Conservation (phyloP, 2,113 vertebrate species). For the Rhizomys pruinosus region DNA sequence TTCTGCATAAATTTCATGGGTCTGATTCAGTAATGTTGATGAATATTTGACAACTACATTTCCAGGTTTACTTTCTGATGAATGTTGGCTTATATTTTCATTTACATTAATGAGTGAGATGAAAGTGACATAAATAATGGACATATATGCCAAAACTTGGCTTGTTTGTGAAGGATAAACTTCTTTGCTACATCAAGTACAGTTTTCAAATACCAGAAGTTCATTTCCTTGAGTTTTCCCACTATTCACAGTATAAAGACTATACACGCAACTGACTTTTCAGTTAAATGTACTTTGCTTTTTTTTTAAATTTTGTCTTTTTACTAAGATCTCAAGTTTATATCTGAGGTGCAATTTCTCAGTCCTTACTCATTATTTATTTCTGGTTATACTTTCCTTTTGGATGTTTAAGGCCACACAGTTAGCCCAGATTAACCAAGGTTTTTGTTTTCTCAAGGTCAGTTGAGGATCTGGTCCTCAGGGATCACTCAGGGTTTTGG, state of each 20-base stretch:
- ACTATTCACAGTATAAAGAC: background rate
- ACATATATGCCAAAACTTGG: conserved; percentile 13
- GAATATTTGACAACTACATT: conserved; percentile 50
- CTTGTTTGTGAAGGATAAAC: conserved; percentile 29
- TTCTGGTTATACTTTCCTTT: too few relatives aligned
- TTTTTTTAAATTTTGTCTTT: too few relatives aligned
- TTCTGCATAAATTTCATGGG: conserved; percentile 1
- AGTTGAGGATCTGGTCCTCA: too few relatives aligned
- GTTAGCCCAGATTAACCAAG: too few relatives aligned
- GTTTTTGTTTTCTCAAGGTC: too few relatives aligned
- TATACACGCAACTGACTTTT: background rate
- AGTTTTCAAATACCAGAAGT: conserved; percentile 36
- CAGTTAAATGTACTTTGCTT: background rate
- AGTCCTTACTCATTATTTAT: too few relatives aligned
- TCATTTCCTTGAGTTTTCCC: background rate
- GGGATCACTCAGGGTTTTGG: too few relatives aligned
- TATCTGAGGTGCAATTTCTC: too few relatives aligned
- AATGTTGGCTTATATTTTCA: conserved; percentile 53
- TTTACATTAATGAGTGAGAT: conserved; percentile 54
- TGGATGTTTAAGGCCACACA: too few relatives aligned
- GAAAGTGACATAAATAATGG: conserved; percentile 56
- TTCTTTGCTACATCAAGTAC: conserved; percentile 11
- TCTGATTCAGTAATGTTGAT: background rate
- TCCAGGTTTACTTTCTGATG: conserved; percentile 55
- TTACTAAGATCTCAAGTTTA: too few relatives aligned